These are phyloP conservation scores for Ormyrus thymus DNA, from an alignment of 2,888 invertebrate genomes.

Conservation along the genomic window DNA sequence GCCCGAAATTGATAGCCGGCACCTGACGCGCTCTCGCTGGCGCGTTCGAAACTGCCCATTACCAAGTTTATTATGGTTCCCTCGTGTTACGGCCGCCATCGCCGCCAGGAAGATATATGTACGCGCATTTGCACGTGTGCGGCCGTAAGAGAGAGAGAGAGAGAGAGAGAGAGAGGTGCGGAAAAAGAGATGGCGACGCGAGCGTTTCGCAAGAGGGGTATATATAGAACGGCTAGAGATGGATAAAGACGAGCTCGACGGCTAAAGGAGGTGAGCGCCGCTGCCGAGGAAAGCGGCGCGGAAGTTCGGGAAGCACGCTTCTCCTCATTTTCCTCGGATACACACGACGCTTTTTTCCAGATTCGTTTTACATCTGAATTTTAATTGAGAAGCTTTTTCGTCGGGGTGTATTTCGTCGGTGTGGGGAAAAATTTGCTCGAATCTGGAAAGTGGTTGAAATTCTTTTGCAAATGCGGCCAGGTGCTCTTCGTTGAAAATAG, in stretches of 20 bases:
- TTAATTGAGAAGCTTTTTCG: too few species aligned
- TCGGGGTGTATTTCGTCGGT: too few species aligned
- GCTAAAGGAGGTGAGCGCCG: background rate
- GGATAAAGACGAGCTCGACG: background rate
- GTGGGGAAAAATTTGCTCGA: too few species aligned
- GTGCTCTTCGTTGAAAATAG: too few species aligned
- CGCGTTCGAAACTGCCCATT: slow-evolving; percentile 62
- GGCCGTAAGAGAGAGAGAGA: background rate
- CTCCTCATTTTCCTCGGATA: too few species aligned
- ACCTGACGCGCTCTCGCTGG: slow-evolving; percentile 61
- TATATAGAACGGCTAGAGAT: background rate
- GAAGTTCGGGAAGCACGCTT: background rate
- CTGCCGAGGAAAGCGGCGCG: background rate
- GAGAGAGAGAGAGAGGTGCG: background rate
- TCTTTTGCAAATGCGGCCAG: too few species aligned
- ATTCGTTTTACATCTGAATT: too few species aligned
- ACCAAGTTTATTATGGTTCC: slow-evolving; percentile 67
- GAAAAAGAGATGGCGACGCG: background rate
- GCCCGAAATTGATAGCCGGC: slow-evolving; percentile 66
- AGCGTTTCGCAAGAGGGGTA: background rate
- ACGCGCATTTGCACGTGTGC: slow-evolving; percentile 55
- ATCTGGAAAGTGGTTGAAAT: too few species aligned
- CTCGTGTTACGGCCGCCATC: slow-evolving; percentile 51
- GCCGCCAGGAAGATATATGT: slow-evolving; percentile 49
- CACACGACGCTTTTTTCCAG: too few species aligned